Percentiles rank a stretch among this genome's conserved stretches.
Evolutionary conservation across 2,888 invertebrate species (phyloP).

Genomic region (Leucophora obtusa): DNA sequence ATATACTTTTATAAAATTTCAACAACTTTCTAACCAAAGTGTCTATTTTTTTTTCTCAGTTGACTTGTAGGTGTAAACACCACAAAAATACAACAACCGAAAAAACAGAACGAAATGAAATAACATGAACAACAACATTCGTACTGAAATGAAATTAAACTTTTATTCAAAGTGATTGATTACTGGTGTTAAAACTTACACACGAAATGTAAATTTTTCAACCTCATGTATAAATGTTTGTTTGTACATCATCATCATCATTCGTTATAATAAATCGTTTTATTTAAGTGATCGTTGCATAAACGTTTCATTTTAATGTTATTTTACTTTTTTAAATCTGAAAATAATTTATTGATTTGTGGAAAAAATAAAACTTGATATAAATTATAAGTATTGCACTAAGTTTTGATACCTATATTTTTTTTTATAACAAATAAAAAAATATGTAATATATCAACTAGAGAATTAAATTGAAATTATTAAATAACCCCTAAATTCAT

Average conservation of each 20-base stretch:
- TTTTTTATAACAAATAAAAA: too few species aligned
- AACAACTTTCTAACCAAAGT: not conserved
- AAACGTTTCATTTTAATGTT: slow-evolving; percentile 11
- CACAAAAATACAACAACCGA: slow-evolving; percentile 45
- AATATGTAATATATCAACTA: too few species aligned
- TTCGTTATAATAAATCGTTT: slow-evolving; percentile 49
- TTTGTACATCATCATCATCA: slow-evolving; percentile 39
- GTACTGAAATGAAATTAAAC: slow-evolving; percentile 51
- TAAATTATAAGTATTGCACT: not conserved
- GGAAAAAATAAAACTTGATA: not conserved
- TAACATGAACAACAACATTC: slow-evolving; percentile 11
- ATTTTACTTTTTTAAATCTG: slow-evolving; percentile 26
- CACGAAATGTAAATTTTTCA: slow-evolving; percentile 53
- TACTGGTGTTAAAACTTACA: slow-evolving; percentile 57
- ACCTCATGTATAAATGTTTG: slow-evolving; percentile 45
- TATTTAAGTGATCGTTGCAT: slow-evolving; percentile 31
- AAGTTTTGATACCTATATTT: not conserved
- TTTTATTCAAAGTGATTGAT: slow-evolving; percentile 61
- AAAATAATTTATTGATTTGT: slow-evolving; percentile 34
- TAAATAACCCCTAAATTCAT: too few species aligned
- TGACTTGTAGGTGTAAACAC: slow-evolving; percentile 53
- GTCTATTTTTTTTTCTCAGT: slow-evolving; percentile 10
- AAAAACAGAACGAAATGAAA: not conserved
- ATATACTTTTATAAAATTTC: too few species aligned
- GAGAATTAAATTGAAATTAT: too few species aligned